A percentile compares a stretch with the other conserved stretches of the same genome.
Evolutionary conservation across 1,140 invertebrate genomes (phyloP).

Genomic region (Heliothis virescens): DNA sequence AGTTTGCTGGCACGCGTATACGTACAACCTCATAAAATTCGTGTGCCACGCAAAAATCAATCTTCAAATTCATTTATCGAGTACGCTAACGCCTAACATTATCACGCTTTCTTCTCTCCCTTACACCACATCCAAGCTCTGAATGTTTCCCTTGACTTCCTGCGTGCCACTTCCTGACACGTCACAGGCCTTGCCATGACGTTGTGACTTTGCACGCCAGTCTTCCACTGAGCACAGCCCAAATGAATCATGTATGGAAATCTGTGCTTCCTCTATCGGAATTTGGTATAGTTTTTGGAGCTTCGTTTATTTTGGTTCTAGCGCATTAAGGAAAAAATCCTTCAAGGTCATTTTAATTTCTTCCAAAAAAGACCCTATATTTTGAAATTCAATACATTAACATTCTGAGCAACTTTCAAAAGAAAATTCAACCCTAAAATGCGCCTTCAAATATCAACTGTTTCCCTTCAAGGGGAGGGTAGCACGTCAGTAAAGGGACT

Average conservation of each 20-base stretch:
- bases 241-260: constrained; percentile 46
- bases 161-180: constrained; percentile 78
- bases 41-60: no score
- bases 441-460: constrained; percentile 48
- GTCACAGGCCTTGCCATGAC: constrained; percentile 71
- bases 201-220: constrained; percentile 50
- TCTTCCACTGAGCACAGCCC: constrained; percentile 35
- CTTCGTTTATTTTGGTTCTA: no score
- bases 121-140: constrained; percentile 36
- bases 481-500: constrained; percentile 21
- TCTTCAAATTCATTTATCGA: no score
- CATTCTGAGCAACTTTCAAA: constrained; percentile 25
- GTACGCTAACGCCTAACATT: not conserved
- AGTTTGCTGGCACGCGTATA: no score
- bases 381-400: constrained; percentile 37
- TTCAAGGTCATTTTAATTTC: not conserved
- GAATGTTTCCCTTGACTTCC: constrained; percentile 75
- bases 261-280: constrained; percentile 23
- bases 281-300: not conserved
- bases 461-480: constrained; percentile 41
- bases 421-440: constrained; percentile 41
- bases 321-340: not conserved
- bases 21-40: no score
- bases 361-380: not conserved
- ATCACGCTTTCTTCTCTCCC: constrained; percentile 42